Conservation (phyloP, 2,797 vertebrate genomes). For the Crossoptilon crossoptilon region DNA sequence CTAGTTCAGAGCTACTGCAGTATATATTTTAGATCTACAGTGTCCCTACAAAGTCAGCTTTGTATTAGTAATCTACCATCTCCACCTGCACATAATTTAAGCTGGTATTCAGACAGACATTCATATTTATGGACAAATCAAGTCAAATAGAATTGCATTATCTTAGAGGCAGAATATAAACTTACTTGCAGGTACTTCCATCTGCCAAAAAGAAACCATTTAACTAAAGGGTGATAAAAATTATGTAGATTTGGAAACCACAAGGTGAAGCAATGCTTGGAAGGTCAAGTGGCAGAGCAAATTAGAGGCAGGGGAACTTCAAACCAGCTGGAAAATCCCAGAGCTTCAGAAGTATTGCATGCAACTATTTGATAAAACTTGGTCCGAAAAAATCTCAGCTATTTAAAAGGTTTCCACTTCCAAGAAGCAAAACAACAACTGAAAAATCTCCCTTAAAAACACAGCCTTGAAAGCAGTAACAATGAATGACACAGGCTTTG, state of each 20-base stretch:
- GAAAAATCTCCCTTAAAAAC: neutral
- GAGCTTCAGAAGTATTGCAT: neutral
- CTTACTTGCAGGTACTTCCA: slow-evolving; percentile 30
- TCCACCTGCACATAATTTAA: slow-evolving; percentile 47
- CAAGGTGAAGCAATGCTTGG: slow-evolving; percentile 41
- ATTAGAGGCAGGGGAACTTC: neutral
- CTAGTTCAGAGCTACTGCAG: neutral
- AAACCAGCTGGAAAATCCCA: slow-evolving; percentile 21
- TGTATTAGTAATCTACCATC: slow-evolving; percentile 21
- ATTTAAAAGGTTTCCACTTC: neutral
- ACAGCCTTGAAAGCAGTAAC: neutral
- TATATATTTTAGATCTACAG: neutral
- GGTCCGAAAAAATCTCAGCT: neutral
- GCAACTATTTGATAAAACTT: neutral
- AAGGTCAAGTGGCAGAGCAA: slow-evolving; percentile 45
- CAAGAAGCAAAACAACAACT: neutral
- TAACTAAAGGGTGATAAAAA: slow-evolving; percentile 18
- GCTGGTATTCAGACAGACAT: slow-evolving; percentile 33
- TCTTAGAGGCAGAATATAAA: slow-evolving; percentile 39
- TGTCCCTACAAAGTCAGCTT: neutral
- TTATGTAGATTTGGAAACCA: slow-evolving; percentile 48
- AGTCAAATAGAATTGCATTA: slow-evolving; percentile 25
- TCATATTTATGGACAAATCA: slow-evolving; percentile 62
- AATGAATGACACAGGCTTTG: neutral
- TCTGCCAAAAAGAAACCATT: slow-evolving; percentile 60